A percentile compares a stretch with the other conserved stretches of the same genome.
Conservation (phyloP, 2,888 invertebrate species). For the Melangyna quadrimaculata region DNA sequence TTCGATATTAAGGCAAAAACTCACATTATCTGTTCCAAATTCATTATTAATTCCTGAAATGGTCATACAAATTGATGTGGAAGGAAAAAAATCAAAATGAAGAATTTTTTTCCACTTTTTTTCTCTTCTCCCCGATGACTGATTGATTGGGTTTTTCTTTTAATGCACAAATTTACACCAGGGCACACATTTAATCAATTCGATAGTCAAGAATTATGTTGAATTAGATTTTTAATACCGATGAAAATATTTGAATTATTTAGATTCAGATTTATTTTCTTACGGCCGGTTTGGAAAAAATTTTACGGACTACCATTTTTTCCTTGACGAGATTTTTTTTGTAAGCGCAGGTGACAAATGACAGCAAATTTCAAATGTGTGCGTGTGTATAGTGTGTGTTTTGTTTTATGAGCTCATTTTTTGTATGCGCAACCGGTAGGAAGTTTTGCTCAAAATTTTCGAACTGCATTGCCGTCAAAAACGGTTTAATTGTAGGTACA, state of each 20-base stretch:
- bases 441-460: constrained; percentile 44
- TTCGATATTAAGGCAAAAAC: constrained; percentile 39
- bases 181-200: not conserved
- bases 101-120: constrained; percentile 43
- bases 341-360: constrained; percentile 61
- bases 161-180: constrained; percentile 7
- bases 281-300: constrained; percentile 71
- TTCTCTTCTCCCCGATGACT: not conserved
- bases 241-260: constrained; percentile 1
- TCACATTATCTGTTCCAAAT: constrained; percentile 73
- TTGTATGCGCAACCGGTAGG: constrained; percentile 45
- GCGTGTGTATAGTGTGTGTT: constrained; percentile 34
- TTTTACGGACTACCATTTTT: constrained; percentile 71
- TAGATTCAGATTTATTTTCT: constrained; percentile 40
- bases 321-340: constrained; percentile 51
- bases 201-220: not conserved
- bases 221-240: not conserved
- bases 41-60: constrained; percentile 65
- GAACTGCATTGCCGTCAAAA: constrained; percentile 35
- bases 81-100: constrained; percentile 50
- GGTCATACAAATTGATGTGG: constrained; percentile 37
- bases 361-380: constrained; percentile 34
- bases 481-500: not conserved
- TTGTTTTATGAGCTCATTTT: constrained; percentile 46
- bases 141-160: constrained; percentile 19